Evolutionary conservation across 2,797 vertebrate genomes (phyloP).

Genomic region (Eremophila alpestris): DNA sequence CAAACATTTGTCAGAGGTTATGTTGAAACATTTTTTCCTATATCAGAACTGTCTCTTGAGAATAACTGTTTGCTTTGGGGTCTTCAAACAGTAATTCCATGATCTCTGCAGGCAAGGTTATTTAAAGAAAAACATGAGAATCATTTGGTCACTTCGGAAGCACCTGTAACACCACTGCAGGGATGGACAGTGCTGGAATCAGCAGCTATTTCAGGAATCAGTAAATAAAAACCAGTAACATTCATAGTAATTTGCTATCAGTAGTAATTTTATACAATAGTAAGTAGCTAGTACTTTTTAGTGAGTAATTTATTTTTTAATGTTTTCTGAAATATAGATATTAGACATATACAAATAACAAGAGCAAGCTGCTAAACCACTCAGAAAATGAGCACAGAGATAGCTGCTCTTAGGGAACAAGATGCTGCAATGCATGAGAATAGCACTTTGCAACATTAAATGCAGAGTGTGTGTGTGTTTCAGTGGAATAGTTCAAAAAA

Average conservation of each 20-base stretch:
- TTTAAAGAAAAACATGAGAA: conserved; percentile 71
- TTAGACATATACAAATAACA: not conserved
- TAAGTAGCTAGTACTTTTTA: not conserved
- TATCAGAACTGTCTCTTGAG: conserved; percentile 76
- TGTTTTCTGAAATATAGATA: not conserved
- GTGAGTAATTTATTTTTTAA: not conserved
- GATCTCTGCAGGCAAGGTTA: conserved; percentile 75
- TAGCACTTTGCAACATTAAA: not conserved
- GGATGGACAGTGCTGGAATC: not conserved
- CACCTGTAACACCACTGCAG: conserved; percentile 42
- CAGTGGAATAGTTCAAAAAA: not conserved
- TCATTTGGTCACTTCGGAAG: conserved; percentile 53
- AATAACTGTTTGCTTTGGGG: conserved; percentile 79
- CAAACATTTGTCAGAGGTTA: conserved; percentile 67
- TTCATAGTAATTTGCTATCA: not conserved
- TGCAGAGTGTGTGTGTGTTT: not conserved
- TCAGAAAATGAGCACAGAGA: not conserved
- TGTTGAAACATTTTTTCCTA: conserved; percentile 69
- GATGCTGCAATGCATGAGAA: not conserved
- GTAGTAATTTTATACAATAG: not conserved
- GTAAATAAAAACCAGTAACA: not conserved
- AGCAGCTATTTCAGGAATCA: not conserved
- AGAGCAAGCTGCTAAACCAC: not conserved
- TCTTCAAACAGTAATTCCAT: conserved; percentile 70
- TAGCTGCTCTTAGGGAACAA: not conserved